Percentiles rank a stretch among this genome's conserved stretches.
These are phyloP conservation scores for Drosophila helvetica DNA, from an alignment of 2,888 invertebrate genomes.

Conservation along the genomic window DNA sequence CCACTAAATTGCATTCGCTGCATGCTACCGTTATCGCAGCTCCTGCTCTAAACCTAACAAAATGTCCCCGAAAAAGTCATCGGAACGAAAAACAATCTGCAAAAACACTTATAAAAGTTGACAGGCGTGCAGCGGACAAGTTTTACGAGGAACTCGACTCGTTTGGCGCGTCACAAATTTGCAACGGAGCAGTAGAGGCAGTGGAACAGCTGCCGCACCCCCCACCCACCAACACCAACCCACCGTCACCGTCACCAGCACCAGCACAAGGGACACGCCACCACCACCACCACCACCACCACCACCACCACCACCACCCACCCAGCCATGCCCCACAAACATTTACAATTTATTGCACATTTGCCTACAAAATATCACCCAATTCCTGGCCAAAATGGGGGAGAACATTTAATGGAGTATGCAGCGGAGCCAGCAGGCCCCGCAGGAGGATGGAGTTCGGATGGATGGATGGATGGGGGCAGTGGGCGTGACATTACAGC, in stretches of 20 bases:
- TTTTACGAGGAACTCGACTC: slow-evolving; percentile 59
- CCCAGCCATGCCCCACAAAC: slow-evolving; percentile 55
- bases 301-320: neutral
- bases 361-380: slow-evolving; percentile 79
- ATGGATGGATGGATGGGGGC: slow-evolving; percentile 26
- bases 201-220: slow-evolving; percentile 45
- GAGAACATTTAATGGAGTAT: slow-evolving; percentile 67
- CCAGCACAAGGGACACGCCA: slow-evolving; percentile 18
- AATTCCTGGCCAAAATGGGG: slow-evolving; percentile 58
- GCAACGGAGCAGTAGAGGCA: slow-evolving; percentile 36
- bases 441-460: slow-evolving; percentile 4
- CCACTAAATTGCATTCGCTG: slow-evolving; percentile 66
- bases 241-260: neutral
- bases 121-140: slow-evolving; percentile 77
- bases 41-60: slow-evolving; percentile 20
- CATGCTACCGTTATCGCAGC: slow-evolving; percentile 60
- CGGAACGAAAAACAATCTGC: slow-evolving; percentile 68
- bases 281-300: neutral
- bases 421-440: slow-evolving; percentile 43
- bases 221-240: neutral
- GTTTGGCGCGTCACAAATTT: slow-evolving; percentile 60
- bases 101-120: slow-evolving; percentile 76
- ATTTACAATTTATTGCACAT: slow-evolving; percentile 81
- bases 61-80: slow-evolving; percentile 25
- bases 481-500: slow-evolving; percentile 81